Base-by-base conservation (phyloP, 2,888 invertebrate species). In the Acrobasis repandana region DNA sequence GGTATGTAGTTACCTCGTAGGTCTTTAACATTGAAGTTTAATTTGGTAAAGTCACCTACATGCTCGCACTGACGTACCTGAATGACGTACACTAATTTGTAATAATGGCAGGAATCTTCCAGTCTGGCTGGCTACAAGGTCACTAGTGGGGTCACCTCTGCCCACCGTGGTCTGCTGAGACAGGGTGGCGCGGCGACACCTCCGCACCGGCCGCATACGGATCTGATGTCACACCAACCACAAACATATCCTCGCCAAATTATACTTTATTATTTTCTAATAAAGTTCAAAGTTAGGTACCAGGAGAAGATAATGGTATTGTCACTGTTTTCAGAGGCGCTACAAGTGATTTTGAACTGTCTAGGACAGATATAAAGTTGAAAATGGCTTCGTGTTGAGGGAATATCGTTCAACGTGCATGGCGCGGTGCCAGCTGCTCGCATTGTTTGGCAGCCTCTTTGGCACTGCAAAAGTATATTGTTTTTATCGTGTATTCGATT, bases 401-500 rank as follows among this genome's bases (percentile, higher is more conserved):
- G 11, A 11, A 14, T n/a, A 52, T 50, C 50, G 33, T 50, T n/a
- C 50, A 33, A 33, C 33, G 50, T 52, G 54, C 54, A 15, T 54
- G 54, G 54, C 20, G 2, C 20, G 16, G 6, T 14, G 54, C 54
- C 54, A 54, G 38, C 18, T 14, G 54, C 54, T 38, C 38, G 38
- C 18, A 38, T 1, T 4, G 8, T 16, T 52, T 52, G 52, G 52
- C 52, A 36, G 15, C 15, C 15, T 16, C 15, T 20, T 38, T 54
- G 38, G 54, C 38, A 38, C n/a, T 6, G 20, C 20, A 18, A 10
- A 36, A 36, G 11, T 43, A 8, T 54, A 54, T 54, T 54, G 54
- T 54, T 54, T 52, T 54, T 43, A 54, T 54, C 54, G 54, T 38
- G 38, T 20, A 38, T 54, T 54, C 54, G 54, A 54, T 54, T 54